Conservation (phyloP, 2,888 invertebrate species). For the Protula sp. region DNA sequence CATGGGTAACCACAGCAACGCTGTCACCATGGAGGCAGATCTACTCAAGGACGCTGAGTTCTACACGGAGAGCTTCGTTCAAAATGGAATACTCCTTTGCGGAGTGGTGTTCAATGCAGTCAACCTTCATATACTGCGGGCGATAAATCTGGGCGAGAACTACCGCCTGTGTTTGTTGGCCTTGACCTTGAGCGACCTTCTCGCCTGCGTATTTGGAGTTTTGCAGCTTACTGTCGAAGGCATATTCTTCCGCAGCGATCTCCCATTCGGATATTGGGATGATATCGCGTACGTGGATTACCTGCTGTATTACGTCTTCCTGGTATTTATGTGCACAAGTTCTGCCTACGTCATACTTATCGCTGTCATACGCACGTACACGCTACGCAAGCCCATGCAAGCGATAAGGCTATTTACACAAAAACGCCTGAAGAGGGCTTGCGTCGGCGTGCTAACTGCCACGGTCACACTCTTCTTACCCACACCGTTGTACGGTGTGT, state of each 20-base stretch:
- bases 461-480: constrained; percentile 9
- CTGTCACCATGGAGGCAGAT: no score
- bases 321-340: constrained; percentile 5
- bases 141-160: not conserved
- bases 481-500: constrained; percentile 1
- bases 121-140: not conserved
- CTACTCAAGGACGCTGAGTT: not conserved
- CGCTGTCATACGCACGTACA: constrained; percentile 3
- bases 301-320: constrained; percentile 10
- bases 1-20: no score
- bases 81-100: not conserved
- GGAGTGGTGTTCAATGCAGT: not conserved
- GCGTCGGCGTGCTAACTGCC: not conserved
- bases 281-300: constrained; percentile 1
- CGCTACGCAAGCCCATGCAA: constrained; percentile 1
- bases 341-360: constrained; percentile 9
- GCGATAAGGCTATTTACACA: constrained; percentile 2
- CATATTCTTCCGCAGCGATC: not conserved
- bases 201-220: constrained; percentile 4
- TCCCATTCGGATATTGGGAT: constrained; percentile 5
- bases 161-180: constrained; percentile 9
- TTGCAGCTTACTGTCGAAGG: constrained; percentile 9
- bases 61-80: not conserved
- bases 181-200: constrained; percentile 10
- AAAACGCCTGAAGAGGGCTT: not conserved